Percentiles rank a stretch among this genome's conserved stretches.
Evolutionary conservation across 1,140 invertebrate genomes (phyloP).

Genomic region (Solenopsis fugax): DNA sequence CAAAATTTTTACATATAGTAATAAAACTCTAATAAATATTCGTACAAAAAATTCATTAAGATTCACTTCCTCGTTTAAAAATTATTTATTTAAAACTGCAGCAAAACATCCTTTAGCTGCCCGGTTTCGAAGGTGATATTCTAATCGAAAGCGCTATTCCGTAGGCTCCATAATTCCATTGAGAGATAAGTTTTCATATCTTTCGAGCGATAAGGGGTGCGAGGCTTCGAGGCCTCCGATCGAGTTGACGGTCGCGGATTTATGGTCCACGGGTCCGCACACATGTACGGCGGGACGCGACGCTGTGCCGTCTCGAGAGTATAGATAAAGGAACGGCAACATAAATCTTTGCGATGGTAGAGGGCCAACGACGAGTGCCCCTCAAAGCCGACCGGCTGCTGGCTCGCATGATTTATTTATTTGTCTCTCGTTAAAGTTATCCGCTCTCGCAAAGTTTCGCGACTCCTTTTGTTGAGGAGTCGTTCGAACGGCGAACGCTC

Average conservation of each 20-base stretch:
- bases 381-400: slow-evolving; percentile 27
- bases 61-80: too few relatives aligned
- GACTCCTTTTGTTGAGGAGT: slow-evolving; percentile 27
- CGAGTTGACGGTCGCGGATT: slow-evolving; percentile 44
- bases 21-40: too few relatives aligned
- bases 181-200: slow-evolving; percentile 51
- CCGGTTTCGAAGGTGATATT: slow-evolving; percentile 28
- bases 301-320: neutral
- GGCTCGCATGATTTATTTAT: slow-evolving; percentile 71
- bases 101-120: neutral
- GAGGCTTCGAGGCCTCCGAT: slow-evolving; percentile 44
- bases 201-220: slow-evolving; percentile 28
- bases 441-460: slow-evolving; percentile 62
- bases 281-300: neutral
- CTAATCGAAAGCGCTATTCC: slow-evolving; percentile 50
- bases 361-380: slow-evolving; percentile 4
- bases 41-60: too few relatives aligned
- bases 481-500: slow-evolving; percentile 3
- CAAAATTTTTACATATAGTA: too few relatives aligned
- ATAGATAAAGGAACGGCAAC: slow-evolving; percentile 15
- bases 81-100: too few relatives aligned
- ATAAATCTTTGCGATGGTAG: slow-evolving; percentile 48
- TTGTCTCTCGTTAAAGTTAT: slow-evolving; percentile 72
- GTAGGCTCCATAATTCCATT: slow-evolving; percentile 36
- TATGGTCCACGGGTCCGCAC: slow-evolving; percentile 15